A percentile compares a stretch with the other conserved stretches of the same genome.
Evolutionary conservation across 2,113 vertebrate species (phyloP).

Genomic region (Phylloscopus whistleri): DNA sequence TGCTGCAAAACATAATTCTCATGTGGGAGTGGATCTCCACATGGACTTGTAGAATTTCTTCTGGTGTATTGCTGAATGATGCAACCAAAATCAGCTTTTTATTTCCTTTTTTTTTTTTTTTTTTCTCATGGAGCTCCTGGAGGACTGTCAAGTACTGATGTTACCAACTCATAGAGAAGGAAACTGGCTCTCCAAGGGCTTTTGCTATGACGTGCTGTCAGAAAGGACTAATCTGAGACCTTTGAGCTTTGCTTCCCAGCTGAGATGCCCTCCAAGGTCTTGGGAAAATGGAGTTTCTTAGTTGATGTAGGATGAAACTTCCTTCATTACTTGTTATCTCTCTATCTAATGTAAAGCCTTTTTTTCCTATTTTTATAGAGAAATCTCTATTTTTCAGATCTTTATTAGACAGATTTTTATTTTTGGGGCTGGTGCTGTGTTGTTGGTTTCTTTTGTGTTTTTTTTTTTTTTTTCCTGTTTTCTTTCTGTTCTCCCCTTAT

Average conservation of each 20-base stretch:
- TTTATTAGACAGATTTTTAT: background rate
- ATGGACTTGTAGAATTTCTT: background rate
- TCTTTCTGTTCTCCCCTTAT: background rate
- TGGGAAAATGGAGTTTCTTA: background rate
- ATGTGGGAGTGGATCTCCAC: background rate
- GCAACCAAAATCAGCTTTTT: background rate
- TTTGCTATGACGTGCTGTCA: background rate
- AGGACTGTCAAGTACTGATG: background rate
- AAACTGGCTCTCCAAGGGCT: background rate
- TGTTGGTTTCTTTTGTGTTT: too few species aligned
- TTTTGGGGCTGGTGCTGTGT: background rate
- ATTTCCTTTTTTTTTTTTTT: fast-evolving
- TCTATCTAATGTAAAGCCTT: background rate
- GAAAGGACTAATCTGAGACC: background rate
- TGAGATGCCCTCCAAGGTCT: background rate
- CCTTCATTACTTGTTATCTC: background rate
- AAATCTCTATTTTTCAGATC: background rate
- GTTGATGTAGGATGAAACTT: background rate
- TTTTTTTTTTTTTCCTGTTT: background rate
- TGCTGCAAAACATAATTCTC: background rate
- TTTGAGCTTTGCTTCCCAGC: background rate
- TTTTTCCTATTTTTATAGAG: background rate
- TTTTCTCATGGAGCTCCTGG: background rate
- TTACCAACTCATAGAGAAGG: background rate
- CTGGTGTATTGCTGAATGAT: background rate